These are phyloP conservation scores for Crotophaga sulcirostris DNA, from an alignment of 2,113 vertebrate species.

Conservation along the genomic window DNA sequence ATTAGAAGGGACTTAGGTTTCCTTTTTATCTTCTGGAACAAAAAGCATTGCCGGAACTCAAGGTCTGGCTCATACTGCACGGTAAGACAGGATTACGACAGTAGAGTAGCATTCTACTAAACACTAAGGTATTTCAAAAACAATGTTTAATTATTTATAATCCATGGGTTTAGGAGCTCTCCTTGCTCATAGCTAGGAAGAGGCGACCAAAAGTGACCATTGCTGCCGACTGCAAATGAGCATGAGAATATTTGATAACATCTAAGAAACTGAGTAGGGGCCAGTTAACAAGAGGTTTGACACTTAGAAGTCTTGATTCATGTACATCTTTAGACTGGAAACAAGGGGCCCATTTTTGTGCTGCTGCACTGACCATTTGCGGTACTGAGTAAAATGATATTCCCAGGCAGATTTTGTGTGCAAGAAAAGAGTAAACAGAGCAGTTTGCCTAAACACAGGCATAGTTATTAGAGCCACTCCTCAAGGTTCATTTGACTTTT, in stretches of 20 bases:
- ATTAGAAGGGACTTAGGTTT: neutral
- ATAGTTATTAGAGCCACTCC: neutral
- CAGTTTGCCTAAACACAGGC: neutral
- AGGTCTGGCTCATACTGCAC: neutral
- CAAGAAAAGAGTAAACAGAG: neutral
- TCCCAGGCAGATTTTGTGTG: neutral
- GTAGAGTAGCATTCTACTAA: neutral
- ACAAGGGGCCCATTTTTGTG: neutral
- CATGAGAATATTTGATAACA: neutral
- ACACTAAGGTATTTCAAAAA: neutral
- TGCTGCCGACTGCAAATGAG: neutral
- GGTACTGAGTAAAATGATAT: neutral
- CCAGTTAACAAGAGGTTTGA: neutral
- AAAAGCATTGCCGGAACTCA: neutral
- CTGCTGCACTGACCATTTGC: neutral
- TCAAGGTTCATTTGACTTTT: neutral
- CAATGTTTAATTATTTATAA: neutral
- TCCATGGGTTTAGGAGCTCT: neutral
- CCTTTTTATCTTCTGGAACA: neutral
- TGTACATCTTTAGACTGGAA: neutral
- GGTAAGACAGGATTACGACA: accelerated
- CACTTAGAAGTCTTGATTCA: neutral
- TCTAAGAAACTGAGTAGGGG: neutral
- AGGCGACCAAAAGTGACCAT: neutral
- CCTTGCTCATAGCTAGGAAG: neutral